Base-by-base conservation (phyloP, 1,140 invertebrate species). In the Formica exsecta region DNA sequence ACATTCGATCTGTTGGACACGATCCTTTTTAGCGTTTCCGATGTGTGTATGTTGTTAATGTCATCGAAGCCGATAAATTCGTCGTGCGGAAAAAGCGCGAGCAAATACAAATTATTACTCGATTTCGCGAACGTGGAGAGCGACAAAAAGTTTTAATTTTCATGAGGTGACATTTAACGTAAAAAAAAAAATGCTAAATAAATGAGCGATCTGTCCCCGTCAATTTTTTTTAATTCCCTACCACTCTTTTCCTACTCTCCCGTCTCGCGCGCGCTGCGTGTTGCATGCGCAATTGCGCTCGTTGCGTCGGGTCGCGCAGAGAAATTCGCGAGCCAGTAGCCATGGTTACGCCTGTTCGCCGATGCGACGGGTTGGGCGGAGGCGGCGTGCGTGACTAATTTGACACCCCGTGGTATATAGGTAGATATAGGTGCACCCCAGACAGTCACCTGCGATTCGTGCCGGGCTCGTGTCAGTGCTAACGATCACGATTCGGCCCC, bases 401-500 rank as follows among this genome's bases (percentile, higher is more conserved):
- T 92, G 89, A 92, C 91, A 93, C 91, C 86, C 85, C 66, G 71
- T n/a, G n/a, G n/a, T n/a, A n/a, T n/a, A n/a, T n/a, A n/a, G n/a
- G n/a, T 92, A 86, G 88, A 88, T 90, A 88, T 86, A 89, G 87
- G 76, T 85, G 87, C 87, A 85, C 85, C 76, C 85, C 83, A 90
- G 91, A 89, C 91, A 90, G 87, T 91, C 91, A 92, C 89, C 89
- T 90, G 90, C 91, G 91, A 91, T 92, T 91, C 90, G 90, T 92
- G 90, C 89, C 89, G 88, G 89, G 80, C 81, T 84, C 90, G 81
- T 90, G 90, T 90, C 81, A 87, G 84, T 80, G 86, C 74, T 91
- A 91, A 92, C 89, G 89, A 92, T 92, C 91, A 87, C 88, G 91
- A 91, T 91, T 90, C 87, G 73, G 85, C 76, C 61, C 86, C 75